Base-by-base conservation (phyloP, 1,140 invertebrate species). In the Tribolium madens region DNA sequence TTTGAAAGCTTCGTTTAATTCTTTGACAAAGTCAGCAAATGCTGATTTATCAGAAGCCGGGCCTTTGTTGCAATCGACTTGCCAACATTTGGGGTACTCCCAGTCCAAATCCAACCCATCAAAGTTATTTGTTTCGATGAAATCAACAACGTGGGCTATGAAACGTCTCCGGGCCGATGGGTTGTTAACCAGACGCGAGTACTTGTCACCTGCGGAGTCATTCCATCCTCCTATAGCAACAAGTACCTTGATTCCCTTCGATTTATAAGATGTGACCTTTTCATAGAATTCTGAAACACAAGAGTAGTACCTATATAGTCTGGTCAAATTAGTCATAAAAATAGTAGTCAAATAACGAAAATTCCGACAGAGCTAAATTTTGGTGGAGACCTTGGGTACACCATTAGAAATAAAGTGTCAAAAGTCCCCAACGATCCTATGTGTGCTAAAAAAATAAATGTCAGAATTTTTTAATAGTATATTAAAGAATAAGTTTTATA, bases 61-160 rank as follows among this genome's bases (percentile, higher is more conserved):
- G 18, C 90, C 90, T 81, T 87, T 87, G 31, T 87, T 88, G 76
- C 90, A 91, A 73, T 91, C 88, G 12, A 88, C 87, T 87, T 92
- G 91, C 88, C 90, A 92, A 79, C 92, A 92, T 80, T 89, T 90
- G 0, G 93, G 93, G 85, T 93, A 94, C 83, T 93, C 92, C 92
- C 92, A 94, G 80, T 93, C 92, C 13, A 93, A 82, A 84, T 94
- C 92, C 2, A 93, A 84, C 26, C 92, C 92, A 78, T 93, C 92
- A 82, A 93, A 93, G 60, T 89, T 88, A 83, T 92, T 89, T 79
- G 90, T 88, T 76, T 90, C 85, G 36, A 93, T 85, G 78, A 93
- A 91, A 72, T 90, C 87, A 1, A 92, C 80, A 1, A 89, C 89
- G 53, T 92, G 89, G 1, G 87, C 83, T 21, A 92, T 88, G 81